Base-by-base conservation (phyloP, 2,888 invertebrate genomes). In the Colletes collaris region DNA sequence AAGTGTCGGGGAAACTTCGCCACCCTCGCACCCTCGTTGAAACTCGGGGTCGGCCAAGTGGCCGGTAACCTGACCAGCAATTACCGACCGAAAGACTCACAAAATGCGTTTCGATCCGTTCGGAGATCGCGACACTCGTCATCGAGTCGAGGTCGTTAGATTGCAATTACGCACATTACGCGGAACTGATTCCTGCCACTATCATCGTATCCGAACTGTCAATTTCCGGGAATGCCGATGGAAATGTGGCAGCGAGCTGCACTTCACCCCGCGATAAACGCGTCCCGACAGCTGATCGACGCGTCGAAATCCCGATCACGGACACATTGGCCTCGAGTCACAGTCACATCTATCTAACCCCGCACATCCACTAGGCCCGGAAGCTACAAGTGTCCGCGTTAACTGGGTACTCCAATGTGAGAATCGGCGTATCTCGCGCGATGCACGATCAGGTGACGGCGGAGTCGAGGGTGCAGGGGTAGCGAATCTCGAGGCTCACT, bases 11-110 rank as follows among this genome's bases (percentile, higher is more conserved):
- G 85, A 88, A 88, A 89, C 87, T 89, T 88, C 75, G 82, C 80
- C 82, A 84, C 83, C 85, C 86, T 85, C 83, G 77, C 86, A 82
- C 82, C 77, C 75, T 80, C 80, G 76, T 81, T 82, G 80, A 79
- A 87, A 87, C 89, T 86, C 87, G 84, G 87, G 90, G 88, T 89
- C 91, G 89, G 75, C 89, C 88, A 87, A 91, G 89, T 89, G 90
- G 89, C 89, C 89, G 89, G 89, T 87, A 90, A 89, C 89, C 90
- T 88, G 91, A 91, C 91, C 90, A 86, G 87, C 91, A 89, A 90
- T 90, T 90, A 90, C 88, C 83, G 69, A 81, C 81, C 84, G 81
- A 86, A 84, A 86, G 81, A 81, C 82, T 86, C 75, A 67, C 75
- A 72, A 46, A 62, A 68, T 50, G 50, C 37, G 44, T 27, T 27